Percentiles rank a stretch among this genome's conserved stretches.
phyloP scores from a whole-genome alignment of 2,113 vertebrate genomes.

The Seriola aureovittata region DNA sequence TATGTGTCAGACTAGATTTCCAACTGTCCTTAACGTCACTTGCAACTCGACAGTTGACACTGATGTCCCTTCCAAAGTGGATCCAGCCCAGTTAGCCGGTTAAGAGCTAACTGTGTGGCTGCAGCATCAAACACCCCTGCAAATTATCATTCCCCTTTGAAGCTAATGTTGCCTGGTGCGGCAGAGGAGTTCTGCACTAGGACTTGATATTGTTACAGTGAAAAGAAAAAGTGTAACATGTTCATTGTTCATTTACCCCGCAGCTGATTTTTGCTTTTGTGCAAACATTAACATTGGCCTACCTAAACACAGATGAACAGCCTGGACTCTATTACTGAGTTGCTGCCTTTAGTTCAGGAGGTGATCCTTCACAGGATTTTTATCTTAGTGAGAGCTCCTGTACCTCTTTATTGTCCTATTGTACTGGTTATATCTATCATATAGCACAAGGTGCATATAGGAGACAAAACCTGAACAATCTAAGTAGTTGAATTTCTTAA shows the following conservation, averaged over 20 bases:
- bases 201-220: constrained; percentile 27
- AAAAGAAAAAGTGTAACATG: background rate
- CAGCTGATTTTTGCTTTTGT: constrained; percentile 4
- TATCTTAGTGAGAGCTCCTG: constrained; percentile 1
- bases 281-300: background rate
- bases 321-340: no score
- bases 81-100: constrained; percentile 30
- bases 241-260: constrained; percentile 4
- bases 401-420: constrained; percentile 17
- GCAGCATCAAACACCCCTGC: constrained; percentile 46
- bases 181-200: constrained; percentile 25
- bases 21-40: constrained; percentile 18
- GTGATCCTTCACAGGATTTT: no score
- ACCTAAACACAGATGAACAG: background rate
- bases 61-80: constrained; percentile 29
- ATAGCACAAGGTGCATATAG: constrained; percentile 10
- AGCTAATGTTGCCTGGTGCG: constrained; percentile 39
- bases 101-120: constrained; percentile 42
- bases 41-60: constrained; percentile 9
- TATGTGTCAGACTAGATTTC: constrained; percentile 14
- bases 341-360: no score
- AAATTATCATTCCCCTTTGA: constrained; percentile 47
- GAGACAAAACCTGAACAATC: constrained; percentile 21
- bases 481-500: constrained; percentile 15
- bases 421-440: constrained; percentile 20